phyloP scores from a whole-genome alignment of 1,140 invertebrate genomes.

The Penaeus japonicus region DNA sequence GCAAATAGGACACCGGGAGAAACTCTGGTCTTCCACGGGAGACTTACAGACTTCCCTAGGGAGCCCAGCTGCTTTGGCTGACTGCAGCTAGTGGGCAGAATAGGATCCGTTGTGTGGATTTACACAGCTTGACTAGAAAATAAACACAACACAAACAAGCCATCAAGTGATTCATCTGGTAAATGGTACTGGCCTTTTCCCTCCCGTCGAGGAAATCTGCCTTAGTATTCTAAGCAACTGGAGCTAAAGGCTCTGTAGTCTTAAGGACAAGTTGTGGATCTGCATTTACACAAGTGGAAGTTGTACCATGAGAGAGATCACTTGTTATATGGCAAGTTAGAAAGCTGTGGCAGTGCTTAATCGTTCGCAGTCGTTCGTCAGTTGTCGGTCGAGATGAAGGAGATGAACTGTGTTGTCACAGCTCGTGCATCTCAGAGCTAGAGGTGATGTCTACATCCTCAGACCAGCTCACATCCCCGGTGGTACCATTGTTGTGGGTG shows the following conservation, averaged over 20 bases:
- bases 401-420: slow-evolving; percentile 3
- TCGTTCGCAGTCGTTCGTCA: slow-evolving; percentile 36
- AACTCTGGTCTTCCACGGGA: neutral
- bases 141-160: slow-evolving; percentile 26
- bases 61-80: neutral
- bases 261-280: neutral
- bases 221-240: neutral
- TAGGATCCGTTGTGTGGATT: slow-evolving; percentile 3
- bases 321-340: slow-evolving; percentile 34
- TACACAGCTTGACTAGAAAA: slow-evolving; percentile 39
- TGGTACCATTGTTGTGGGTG: slow-evolving; percentile 31
- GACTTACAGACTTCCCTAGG: neutral
- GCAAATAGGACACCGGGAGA: slow-evolving; percentile 22
- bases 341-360: slow-evolving; percentile 39
- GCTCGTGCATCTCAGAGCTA: slow-evolving; percentile 41
- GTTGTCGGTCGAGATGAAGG: slow-evolving; percentile 27
- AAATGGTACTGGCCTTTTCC: neutral
- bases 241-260: neutral
- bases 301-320: slow-evolving; percentile 32
- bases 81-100: neutral
- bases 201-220: neutral
- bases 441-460: slow-evolving; percentile 47
- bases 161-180: slow-evolving; percentile 23
- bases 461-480: slow-evolving; percentile 44
- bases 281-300: slow-evolving; percentile 1